Conservation (phyloP, 2,888 invertebrate genomes). For the Eilema sororculum region DNA sequence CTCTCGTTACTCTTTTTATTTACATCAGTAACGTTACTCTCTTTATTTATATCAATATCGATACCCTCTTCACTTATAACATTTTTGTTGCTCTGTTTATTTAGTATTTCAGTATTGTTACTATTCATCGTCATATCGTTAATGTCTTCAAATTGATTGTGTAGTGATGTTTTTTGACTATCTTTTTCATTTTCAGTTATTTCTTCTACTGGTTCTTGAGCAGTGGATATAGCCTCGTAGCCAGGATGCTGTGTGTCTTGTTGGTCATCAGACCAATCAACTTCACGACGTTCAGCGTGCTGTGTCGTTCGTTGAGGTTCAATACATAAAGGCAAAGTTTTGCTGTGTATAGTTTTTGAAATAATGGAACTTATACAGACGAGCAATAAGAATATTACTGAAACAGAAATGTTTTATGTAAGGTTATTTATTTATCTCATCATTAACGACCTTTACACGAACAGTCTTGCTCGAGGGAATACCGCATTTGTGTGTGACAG, state of each 20-base stretch:
- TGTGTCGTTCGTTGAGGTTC: background rate
- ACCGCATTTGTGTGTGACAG: no score
- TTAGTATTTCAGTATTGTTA: no score
- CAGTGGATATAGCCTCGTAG: background rate
- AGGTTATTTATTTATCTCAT: no score
- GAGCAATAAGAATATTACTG: slow-evolving; percentile 4
- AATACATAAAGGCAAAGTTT: background rate
- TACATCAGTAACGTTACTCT: background rate
- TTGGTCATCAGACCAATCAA: background rate
- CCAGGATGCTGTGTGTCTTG: background rate
- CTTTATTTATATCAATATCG: background rate
- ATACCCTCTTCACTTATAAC: no score
- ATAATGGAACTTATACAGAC: background rate
- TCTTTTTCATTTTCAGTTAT: background rate
- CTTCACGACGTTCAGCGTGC: background rate
- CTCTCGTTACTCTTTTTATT: no score
- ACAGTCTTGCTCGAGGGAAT: no score
- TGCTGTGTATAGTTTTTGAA: background rate
- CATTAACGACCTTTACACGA: no score
- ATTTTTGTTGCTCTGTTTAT: no score
- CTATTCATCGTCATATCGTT: background rate
- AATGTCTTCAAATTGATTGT: background rate
- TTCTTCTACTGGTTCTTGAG: background rate
- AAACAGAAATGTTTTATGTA: background rate
- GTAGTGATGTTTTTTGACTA: background rate